Percentiles rank a stretch among this genome's conserved stretches.
phyloP scores from a whole-genome alignment of 2,888 invertebrate species.

The Aleiodes alternator region DNA sequence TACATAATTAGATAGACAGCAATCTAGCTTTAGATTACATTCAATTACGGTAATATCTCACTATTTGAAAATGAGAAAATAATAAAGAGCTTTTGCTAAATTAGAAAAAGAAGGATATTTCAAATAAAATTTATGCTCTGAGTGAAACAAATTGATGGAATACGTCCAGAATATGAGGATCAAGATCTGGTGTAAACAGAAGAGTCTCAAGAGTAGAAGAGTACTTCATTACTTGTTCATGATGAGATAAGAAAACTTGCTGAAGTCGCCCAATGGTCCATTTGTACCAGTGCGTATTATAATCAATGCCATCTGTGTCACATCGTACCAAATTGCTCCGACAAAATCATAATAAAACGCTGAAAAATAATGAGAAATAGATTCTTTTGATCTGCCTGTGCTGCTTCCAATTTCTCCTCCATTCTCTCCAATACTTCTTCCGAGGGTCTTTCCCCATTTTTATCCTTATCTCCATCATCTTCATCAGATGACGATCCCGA shows the following conservation, averaged over 20 bases:
- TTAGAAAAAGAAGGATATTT: background rate
- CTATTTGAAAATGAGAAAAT: too few relatives aligned
- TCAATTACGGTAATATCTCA: too few relatives aligned
- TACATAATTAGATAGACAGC: too few relatives aligned
- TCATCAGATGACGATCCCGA: conserved; percentile 87
- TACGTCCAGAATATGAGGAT: conserved; percentile 95
- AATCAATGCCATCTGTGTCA: conserved; percentile 95
- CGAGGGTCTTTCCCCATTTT: conserved; percentile 80
- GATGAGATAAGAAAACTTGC: conserved; percentile 96
- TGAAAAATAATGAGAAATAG: conserved; percentile 97
- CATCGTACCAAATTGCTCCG: conserved; percentile 95
- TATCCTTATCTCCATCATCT: conserved; percentile 77
- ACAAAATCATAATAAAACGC: conserved; percentile 98
- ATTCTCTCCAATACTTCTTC: conserved; percentile 94
- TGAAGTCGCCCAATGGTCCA: conserved; percentile 96
- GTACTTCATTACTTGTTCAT: conserved; percentile 98
- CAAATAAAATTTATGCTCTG: conserved; percentile 78
- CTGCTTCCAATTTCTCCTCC: conserved; percentile 96
- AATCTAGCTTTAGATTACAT: too few relatives aligned
- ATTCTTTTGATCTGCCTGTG: conserved; percentile 97
- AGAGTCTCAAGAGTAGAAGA: conserved; percentile 95
- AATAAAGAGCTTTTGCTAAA: background rate
- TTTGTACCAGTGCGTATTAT: conserved; percentile 96
- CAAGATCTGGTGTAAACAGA: conserved; percentile 96
- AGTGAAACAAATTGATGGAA: conserved; percentile 98